Percentiles rank a stretch among this genome's conserved stretches.
Evolutionary conservation across 2,113 vertebrate species (phyloP).

Genomic region (Ictidomys tridecemlineatus): DNA sequence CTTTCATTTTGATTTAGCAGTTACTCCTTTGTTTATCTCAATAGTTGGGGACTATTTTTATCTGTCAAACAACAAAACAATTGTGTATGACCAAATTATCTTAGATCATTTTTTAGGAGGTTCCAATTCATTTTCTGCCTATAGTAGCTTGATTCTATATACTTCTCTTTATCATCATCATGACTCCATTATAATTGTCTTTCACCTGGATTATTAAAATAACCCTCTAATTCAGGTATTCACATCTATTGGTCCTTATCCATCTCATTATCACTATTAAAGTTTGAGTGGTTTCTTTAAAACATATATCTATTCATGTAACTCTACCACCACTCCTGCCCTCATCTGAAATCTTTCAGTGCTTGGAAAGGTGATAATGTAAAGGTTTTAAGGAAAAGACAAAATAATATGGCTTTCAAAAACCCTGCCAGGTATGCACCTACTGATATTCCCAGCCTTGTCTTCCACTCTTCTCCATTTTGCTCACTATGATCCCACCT

Average conservation of each 20-base stretch:
- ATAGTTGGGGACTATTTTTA: conserved; percentile 5
- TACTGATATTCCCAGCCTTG: background rate
- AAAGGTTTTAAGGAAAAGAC: background rate
- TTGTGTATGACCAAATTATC: background rate
- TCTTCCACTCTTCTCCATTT: background rate
- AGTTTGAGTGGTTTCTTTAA: background rate
- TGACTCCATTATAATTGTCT: background rate
- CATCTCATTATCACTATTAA: background rate
- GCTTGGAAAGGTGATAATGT: background rate
- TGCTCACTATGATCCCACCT: background rate
- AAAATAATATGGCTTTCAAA: background rate
- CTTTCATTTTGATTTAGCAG: background rate
- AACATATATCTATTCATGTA: background rate
- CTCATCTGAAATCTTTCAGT: background rate
- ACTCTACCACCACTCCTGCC: background rate
- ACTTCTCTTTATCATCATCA: conserved; percentile 27
- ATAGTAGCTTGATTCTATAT: background rate
- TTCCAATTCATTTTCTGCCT: background rate
- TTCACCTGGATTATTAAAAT: background rate
- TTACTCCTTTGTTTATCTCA: background rate
- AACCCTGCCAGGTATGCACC: background rate
- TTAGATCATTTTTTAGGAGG: background rate
- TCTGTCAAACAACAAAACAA: conserved; percentile 1
- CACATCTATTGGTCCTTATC: background rate
- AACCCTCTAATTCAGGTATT: background rate